These are phyloP conservation scores for Pollenia angustigena DNA, from an alignment of 2,888 invertebrate species.

Conservation along the genomic window DNA sequence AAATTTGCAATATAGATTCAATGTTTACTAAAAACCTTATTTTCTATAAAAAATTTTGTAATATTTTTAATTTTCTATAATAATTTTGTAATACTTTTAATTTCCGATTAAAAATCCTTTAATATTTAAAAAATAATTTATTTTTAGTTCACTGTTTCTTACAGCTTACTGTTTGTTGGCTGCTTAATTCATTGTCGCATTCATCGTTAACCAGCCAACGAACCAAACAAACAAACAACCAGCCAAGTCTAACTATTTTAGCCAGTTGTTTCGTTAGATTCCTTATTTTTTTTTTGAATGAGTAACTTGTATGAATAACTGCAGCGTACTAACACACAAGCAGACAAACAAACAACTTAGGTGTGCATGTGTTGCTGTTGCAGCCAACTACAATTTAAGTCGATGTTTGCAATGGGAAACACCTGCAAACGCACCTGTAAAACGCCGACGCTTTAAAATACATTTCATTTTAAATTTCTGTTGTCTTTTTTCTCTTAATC, in stretches of 20 bases:
- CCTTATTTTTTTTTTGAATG: conserved; percentile 39
- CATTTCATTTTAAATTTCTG: conserved; percentile 39
- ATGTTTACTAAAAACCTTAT: too few species aligned
- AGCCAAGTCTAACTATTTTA: conserved; percentile 44
- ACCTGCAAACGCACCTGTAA: conserved; percentile 76
- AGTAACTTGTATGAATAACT: conserved; percentile 50
- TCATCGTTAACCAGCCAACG: conserved; percentile 33
- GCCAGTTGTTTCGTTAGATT: conserved; percentile 46
- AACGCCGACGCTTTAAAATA: conserved; percentile 74
- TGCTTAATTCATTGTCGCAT: conserved; percentile 28
- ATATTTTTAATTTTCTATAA: too few species aligned
- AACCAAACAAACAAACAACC: conserved; percentile 8
- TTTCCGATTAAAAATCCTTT: too few species aligned
- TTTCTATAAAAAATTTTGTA: too few species aligned
- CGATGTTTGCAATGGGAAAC: conserved; percentile 72
- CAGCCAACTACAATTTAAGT: conserved; percentile 33
- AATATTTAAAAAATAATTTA: too few species aligned
- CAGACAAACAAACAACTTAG: background rate
- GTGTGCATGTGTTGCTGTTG: conserved; percentile 15
- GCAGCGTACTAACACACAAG: background rate
- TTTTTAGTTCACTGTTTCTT: background rate
- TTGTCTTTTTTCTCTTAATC: background rate
- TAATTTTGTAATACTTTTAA: too few species aligned
- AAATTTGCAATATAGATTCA: too few species aligned
- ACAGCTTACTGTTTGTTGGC: background rate